A percentile compares a stretch with the other conserved stretches of the same genome.
These are phyloP conservation scores for Noctua fimbriata DNA, from an alignment of 2,888 invertebrate genomes.

Conservation along the genomic window DNA sequence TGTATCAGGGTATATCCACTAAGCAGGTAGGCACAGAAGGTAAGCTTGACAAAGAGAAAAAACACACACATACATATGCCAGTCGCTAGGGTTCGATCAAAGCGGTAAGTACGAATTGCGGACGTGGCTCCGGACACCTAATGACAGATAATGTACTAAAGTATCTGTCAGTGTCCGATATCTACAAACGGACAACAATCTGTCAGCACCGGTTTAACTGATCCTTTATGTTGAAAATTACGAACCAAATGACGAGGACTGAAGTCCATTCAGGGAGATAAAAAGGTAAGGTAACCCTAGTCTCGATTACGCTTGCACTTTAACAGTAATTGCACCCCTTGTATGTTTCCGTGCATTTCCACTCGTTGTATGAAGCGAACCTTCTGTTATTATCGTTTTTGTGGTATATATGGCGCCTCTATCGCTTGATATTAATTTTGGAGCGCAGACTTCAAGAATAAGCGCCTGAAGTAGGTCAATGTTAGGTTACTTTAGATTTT, in stretches of 20 bases:
- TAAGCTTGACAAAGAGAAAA: background rate
- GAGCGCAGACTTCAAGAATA: constrained; percentile 49
- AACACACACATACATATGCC: background rate
- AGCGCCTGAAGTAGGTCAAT: constrained; percentile 44
- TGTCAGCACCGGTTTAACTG: background rate
- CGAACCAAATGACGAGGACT: background rate
- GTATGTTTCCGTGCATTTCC: too few species aligned
- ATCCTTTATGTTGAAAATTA: background rate
- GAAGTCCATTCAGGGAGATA: background rate
- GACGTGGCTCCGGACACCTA: background rate
- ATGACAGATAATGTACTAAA: background rate
- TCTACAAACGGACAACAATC: background rate
- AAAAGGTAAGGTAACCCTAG: background rate
- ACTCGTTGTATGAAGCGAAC: background rate
- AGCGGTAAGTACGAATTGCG: background rate
- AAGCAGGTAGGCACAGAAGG: constrained; percentile 12
- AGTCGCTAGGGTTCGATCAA: background rate
- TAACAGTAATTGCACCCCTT: background rate
- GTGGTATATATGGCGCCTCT: constrained; percentile 10
- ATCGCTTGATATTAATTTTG: constrained; percentile 51
- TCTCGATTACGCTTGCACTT: background rate
- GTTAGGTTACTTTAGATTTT: constrained; percentile 31
- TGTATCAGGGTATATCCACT: constrained; percentile 19
- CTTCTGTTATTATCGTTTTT: background rate
- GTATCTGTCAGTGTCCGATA: background rate